These are phyloP conservation scores for Vanessa cardui DNA, from an alignment of 2,888 invertebrate species.

Conservation along the genomic window DNA sequence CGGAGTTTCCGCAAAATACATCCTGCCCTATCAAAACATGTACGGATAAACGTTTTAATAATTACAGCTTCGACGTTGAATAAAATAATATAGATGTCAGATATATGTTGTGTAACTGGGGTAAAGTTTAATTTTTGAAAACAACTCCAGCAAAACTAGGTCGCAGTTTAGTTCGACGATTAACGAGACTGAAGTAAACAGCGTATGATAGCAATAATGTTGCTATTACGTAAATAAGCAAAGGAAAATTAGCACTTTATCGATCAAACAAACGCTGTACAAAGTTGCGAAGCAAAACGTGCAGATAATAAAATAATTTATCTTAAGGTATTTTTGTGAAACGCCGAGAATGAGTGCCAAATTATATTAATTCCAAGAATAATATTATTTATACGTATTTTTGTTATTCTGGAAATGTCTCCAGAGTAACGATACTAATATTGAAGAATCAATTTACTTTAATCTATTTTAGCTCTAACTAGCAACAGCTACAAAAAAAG, in stretches of 20 bases:
- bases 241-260: background rate
- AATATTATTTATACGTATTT: background rate
- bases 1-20: no score
- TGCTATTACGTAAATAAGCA: background rate
- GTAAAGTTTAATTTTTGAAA: background rate
- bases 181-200: background rate
- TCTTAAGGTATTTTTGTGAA: background rate
- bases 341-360: background rate
- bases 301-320: background rate
- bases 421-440: no score
- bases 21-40: no score
- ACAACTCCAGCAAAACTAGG: background rate
- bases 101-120: no score
- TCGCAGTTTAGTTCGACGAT: constrained; percentile 1
- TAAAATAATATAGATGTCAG: no score
- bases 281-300: background rate
- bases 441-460: no score
- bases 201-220: constrained; percentile 4
- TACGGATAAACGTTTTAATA: no score
- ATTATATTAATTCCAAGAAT: constrained; percentile 12
- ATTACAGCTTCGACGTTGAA: no score
- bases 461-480: no score
- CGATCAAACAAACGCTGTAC: background rate
- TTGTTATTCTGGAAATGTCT: no score
- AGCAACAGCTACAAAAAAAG: no score